Evolutionary conservation across 2,113 vertebrate genomes (phyloP), one percentile per base, ranked within the genome.

Genomic region (Monarcha castaneiventris): DNA sequence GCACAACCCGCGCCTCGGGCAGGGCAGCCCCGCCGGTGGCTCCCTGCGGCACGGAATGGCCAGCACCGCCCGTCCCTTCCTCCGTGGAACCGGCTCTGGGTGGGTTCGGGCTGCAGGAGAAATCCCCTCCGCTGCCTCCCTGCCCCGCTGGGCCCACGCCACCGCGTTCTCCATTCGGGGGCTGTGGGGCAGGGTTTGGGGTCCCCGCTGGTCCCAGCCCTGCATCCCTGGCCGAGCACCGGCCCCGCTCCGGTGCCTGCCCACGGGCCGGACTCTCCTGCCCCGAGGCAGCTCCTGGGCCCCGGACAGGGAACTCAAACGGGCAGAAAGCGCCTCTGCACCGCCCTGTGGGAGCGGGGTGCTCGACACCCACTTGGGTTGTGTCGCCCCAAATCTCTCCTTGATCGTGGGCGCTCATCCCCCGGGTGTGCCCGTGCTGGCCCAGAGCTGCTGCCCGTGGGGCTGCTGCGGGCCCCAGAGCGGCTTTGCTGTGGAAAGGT

Each of bases 291-390:
- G 15, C 19, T 9, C 6, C 30, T 20, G 25, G 18, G 29, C 29
- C 44, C 44, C 2, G 23, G 21, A 4, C 20, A 23, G 23, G 54
- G 49, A 23, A 10, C 17, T 0, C 0, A 6, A 20, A 14, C 27
- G 4, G 41, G 2, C 0, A 25, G 29, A 4, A 41, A 59, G 11
- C 9, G 0, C 55, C 58, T 48, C 35, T 19, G 16, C 37, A 3
- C 9, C 43, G 2, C 4, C 17, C 0, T 1, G 19, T 2, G 1
- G 71, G 76, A 59, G 29, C 11, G 17, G 49, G 59, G 3, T 48
- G 44, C 37, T 4, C 12, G 22, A 10, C 2, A 0, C 4, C 10
- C 5, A 5, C 29, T 49, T 7, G 1, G 2, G 0, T 5, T 1
- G 7, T 1, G 2, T 20, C 49, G 3, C 16, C 67, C n/a, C 56